Percentiles rank a stretch among this genome's conserved stretches.
Evolutionary conservation across 1,140 invertebrate species (phyloP).

Genomic region (Macrocentrus cingulum): DNA sequence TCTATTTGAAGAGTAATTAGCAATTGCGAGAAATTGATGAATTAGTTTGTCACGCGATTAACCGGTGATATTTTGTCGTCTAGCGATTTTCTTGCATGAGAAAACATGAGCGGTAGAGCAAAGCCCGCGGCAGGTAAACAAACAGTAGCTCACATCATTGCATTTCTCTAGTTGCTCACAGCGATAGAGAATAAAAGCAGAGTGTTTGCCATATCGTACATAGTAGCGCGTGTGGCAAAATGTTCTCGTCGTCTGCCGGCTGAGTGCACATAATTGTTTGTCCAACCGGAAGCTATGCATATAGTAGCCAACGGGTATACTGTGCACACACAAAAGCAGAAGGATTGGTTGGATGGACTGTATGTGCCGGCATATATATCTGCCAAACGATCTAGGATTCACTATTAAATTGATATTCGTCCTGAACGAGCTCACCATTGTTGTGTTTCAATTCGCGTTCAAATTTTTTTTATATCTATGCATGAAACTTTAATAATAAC

Average conservation of each 20-base stretch:
- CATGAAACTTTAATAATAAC: slow-evolving; percentile 3
- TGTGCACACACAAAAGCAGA: slow-evolving; percentile 36
- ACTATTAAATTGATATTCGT: slow-evolving; percentile 25
- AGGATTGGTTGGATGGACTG: slow-evolving; percentile 9
- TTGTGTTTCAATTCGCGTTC: slow-evolving; percentile 27
- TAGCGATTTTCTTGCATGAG: slow-evolving; percentile 1
- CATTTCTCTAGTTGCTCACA: neutral
- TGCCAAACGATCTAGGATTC: slow-evolving; percentile 28
- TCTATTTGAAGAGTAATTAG: no score
- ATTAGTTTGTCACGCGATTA: no score
- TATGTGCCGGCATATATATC: slow-evolving; percentile 16
- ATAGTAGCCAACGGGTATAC: slow-evolving; percentile 33
- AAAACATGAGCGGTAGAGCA: neutral
- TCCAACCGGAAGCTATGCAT: slow-evolving; percentile 50
- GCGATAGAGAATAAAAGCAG: neutral
- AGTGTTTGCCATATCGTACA: slow-evolving; percentile 19
- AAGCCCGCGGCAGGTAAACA: neutral
- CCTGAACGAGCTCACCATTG: slow-evolving; percentile 21
- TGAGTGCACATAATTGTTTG: slow-evolving; percentile 52
- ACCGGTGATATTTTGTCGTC: no score
- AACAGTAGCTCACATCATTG: slow-evolving; percentile 1
- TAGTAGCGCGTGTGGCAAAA: slow-evolving; percentile 29
- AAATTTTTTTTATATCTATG: slow-evolving; percentile 14
- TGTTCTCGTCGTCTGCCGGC: slow-evolving; percentile 33
- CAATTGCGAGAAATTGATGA: no score